Base-by-base conservation (phyloP, 1,140 invertebrate genomes). In the Penaeus vannamei region DNA sequence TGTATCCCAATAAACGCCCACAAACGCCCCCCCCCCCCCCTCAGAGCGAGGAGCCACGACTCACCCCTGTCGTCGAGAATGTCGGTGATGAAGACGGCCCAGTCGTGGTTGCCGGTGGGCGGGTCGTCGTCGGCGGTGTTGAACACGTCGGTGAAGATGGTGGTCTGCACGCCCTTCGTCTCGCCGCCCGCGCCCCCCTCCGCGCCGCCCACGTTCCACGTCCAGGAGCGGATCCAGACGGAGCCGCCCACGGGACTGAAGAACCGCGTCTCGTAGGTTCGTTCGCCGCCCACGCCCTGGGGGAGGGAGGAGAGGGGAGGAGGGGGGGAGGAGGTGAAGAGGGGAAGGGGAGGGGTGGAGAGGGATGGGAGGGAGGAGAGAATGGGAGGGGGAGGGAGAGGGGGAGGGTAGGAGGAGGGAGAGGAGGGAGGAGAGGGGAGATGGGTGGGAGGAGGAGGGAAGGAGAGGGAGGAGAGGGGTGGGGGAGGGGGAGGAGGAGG, bases 71-170 rank as follows among this genome's bases (percentile, higher is more conserved):
- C 66, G 91, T 97, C 96, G 23, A 98, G 95, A 85, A 98, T 97
- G 92, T 98, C 98, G 0, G 97, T 98, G 10, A 97, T 96, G 91
- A 96, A 97, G 69, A 98, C 95, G 92, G 97, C 97, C 97, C 98
- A 98, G 36, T 95, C 95, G 93, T 98, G 97, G 91, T 96, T 94
- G 0, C 96, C 95, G 69, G 94, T 94, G 53, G 92, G 90, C 12
- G 93, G 92, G 26, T 93, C 92, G 85, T 93, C 93, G 90, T 93
- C 92, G 42, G 92, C 91, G 5, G 93, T 92, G 89, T 93, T 93
- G 90, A 93, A 94, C 10, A 95, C 91, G 89, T 95, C 94, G 26
- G 97, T 95, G 66, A 97, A 95, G 7, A 97, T 96, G 88, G 97
- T 96, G 0, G 95, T 95, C 36, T 95, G 95, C 36, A 95, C 94